These are phyloP conservation scores for Ibycter americanus DNA, from an alignment of 2,797 vertebrate genomes.

Conservation along the genomic window DNA sequence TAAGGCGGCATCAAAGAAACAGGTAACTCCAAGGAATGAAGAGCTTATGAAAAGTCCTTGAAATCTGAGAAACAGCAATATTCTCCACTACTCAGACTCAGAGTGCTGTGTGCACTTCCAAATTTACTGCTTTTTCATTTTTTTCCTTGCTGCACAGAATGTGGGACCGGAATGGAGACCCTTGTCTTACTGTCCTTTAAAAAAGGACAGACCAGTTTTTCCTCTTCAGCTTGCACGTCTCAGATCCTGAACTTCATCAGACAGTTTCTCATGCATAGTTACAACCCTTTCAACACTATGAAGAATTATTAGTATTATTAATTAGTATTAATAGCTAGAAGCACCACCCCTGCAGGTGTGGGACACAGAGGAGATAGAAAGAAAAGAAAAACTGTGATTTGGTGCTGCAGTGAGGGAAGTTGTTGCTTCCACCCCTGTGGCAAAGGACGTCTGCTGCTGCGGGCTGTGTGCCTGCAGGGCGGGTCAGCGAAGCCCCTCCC, in stretches of 20 bases:
- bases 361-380: neutral
- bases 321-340: neutral
- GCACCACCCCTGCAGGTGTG: neutral
- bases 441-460: rapidly evolving
- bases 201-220: neutral
- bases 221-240: neutral
- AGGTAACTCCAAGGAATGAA: neutral
- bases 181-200: neutral
- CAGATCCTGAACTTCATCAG: neutral
- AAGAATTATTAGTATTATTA: neutral
- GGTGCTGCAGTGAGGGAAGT: neutral
- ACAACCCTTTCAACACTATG: neutral
- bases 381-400: neutral
- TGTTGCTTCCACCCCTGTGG: neutral
- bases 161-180: neutral
- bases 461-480: rapidly evolving
- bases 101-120: neutral
- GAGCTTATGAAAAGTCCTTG: neutral
- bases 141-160: neutral
- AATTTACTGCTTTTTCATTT: neutral
- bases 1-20: slow-evolving; percentile 13
- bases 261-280: neutral
- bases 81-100: neutral
- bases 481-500: rapidly evolving
- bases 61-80: slow-evolving; percentile 4